These are phyloP conservation scores for Entomyzon cyanotis DNA, from an alignment of 2,113 vertebrate species.

Conservation along the genomic window DNA sequence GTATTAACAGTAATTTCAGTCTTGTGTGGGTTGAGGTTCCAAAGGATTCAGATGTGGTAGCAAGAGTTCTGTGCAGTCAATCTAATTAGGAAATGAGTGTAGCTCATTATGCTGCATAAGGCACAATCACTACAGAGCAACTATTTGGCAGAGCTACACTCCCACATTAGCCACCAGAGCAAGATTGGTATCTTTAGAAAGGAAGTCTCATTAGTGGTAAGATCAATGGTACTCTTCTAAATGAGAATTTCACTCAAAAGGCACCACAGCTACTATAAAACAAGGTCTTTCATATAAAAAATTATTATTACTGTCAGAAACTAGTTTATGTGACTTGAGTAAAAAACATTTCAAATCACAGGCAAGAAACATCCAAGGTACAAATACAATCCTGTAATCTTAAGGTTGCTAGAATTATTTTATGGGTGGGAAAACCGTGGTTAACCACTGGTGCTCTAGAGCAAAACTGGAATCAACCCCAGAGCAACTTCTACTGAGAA, in stretches of 20 bases:
- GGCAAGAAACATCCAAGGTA: background rate
- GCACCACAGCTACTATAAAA: background rate
- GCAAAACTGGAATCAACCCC: background rate
- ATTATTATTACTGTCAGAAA: background rate
- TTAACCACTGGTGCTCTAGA: background rate
- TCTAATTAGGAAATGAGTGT: background rate
- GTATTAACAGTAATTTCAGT: background rate
- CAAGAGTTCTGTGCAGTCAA: background rate
- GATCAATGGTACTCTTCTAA: background rate
- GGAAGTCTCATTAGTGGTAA: background rate
- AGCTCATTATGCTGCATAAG: conserved; percentile 1
- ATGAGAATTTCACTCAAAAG: background rate
- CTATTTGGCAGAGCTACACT: background rate
- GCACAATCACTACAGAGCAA: background rate
- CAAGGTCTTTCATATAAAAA: background rate
- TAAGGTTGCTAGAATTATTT: background rate
- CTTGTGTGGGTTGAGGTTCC: background rate
- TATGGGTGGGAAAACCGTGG: accelerated
- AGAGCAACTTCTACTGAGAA: background rate
- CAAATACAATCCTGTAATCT: background rate
- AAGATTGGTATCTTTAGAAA: conserved; percentile 4
- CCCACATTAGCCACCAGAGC: background rate
- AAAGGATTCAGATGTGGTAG: background rate
- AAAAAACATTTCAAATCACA: background rate
- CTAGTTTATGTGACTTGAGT: background rate